A percentile compares a stretch with the other conserved stretches of the same genome.
phyloP scores from a whole-genome alignment of 2,888 invertebrate genomes.

The Hyposoter dolosus region DNA sequence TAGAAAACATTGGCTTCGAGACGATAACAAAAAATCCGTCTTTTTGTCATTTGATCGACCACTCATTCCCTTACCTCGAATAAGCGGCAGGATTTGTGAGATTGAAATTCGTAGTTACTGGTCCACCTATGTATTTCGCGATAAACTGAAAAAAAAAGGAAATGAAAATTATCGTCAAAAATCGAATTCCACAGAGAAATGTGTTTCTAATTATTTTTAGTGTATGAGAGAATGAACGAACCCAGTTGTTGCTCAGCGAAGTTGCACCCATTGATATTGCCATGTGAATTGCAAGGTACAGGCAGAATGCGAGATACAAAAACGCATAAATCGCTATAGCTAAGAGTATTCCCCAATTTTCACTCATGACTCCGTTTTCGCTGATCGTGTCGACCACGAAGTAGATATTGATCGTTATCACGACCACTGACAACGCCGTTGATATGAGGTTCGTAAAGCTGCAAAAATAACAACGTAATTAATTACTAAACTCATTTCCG shows the following conservation, averaged over 20 bases:
- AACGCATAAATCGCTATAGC: constrained; percentile 86
- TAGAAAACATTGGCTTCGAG: neutral
- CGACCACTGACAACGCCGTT: constrained; percentile 88
- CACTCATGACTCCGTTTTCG: constrained; percentile 82
- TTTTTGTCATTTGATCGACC: constrained; percentile 18
- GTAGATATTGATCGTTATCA: constrained; percentile 92
- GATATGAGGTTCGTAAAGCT: constrained; percentile 90
- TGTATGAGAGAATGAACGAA: constrained; percentile 78
- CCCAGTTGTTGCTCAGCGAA: constrained; percentile 85
- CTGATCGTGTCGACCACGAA: constrained; percentile 89
- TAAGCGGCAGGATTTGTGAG: constrained; percentile 86
- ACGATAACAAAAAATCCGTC: neutral
- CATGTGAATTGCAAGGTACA: constrained; percentile 91
- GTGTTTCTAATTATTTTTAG: neutral
- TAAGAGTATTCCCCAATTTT: constrained; percentile 85
- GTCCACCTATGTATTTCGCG: constrained; percentile 86
- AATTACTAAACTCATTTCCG: neutral
- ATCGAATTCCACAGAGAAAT: neutral
- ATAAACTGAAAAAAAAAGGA: constrained; percentile 85
- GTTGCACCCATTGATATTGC: constrained; percentile 88
- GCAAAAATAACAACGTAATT: constrained; percentile 77
- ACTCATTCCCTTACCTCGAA: constrained; percentile 86
- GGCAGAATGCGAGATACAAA: constrained; percentile 90
- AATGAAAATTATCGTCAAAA: neutral
- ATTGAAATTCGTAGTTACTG: constrained; percentile 86